A percentile compares a stretch with the other conserved stretches of the same genome.
These are phyloP conservation scores for Bombus waltoni DNA, from an alignment of 1,140 invertebrate genomes.

Conservation along the genomic window DNA sequence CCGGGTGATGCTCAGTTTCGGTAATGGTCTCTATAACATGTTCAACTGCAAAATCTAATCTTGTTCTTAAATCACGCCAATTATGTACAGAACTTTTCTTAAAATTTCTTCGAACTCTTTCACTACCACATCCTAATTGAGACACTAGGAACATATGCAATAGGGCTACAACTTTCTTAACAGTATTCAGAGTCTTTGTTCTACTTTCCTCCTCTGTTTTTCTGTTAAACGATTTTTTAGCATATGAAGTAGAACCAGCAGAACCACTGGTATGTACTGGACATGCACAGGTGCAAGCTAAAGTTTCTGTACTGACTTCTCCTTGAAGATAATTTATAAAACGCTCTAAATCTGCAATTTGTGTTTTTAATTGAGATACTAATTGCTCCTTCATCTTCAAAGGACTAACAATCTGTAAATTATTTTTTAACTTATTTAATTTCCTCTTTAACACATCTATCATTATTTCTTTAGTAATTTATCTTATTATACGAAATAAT, in stretches of 20 bases:
- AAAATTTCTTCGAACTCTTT: constrained; percentile 90
- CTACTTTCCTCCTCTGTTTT: constrained; percentile 74
- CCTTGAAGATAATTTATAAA: constrained; percentile 98
- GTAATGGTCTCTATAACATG: constrained; percentile 88
- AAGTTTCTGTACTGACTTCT: constrained; percentile 83
- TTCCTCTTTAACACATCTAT: not conserved
- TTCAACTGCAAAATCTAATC: constrained; percentile 94
- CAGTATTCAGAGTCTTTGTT: constrained; percentile 86
- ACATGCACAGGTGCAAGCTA: constrained; percentile 86
- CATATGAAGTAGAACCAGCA: constrained; percentile 54
- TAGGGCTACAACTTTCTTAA: constrained; percentile 92
- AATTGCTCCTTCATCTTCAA: constrained; percentile 98
- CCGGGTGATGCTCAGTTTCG: constrained; percentile 79
- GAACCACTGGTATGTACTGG: constrained; percentile 83
- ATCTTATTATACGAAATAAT: constrained; percentile 20
- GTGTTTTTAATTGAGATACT: constrained; percentile 97
- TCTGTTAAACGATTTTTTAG: constrained; percentile 74
- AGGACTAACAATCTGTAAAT: constrained; percentile 94
- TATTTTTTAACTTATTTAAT: not conserved
- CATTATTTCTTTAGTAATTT: not conserved
- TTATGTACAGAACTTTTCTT: constrained; percentile 86
- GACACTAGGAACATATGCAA: constrained; percentile 96
- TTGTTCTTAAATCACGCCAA: constrained; percentile 93
- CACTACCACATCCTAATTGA: constrained; percentile 93
- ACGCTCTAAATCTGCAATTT: constrained; percentile 97